Conservation (phyloP, 2,113 vertebrate genomes). For the Chrysochloris asiatica region DNA sequence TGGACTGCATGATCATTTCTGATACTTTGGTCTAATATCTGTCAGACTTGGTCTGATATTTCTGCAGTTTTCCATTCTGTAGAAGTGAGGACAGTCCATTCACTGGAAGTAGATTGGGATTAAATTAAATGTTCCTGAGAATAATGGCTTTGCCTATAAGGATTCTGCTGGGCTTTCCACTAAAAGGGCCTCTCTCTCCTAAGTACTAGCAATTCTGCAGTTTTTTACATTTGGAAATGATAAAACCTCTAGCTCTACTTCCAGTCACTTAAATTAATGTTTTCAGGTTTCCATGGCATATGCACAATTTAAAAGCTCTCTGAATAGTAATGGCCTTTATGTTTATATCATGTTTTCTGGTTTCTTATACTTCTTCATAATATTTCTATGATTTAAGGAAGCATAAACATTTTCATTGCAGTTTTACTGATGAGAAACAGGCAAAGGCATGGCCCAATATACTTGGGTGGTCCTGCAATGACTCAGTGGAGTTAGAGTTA, state of each 20-base stretch:
- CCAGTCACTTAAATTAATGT: neutral
- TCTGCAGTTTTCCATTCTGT: neutral
- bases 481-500: neutral
- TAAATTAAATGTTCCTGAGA: neutral
- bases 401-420: constrained; percentile 7
- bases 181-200: neutral
- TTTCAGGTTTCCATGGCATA: constrained; percentile 8
- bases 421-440: too few species aligned
- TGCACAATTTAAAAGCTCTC: neutral
- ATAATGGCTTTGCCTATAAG: neutral
- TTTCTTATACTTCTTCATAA: neutral
- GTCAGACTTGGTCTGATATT: neutral
- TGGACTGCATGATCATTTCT: neutral
- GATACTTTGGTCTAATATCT: too few species aligned
- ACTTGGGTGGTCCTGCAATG: neutral
- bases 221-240: constrained; percentile 4
- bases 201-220: neutral
- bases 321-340: neutral
- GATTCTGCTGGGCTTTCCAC: neutral
- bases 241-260: neutral
- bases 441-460: neutral
- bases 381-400: constrained; percentile 40
- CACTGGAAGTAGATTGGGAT: neutral
- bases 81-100: neutral
- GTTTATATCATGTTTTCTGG: neutral